These are phyloP conservation scores for Sinodicranocentrus sp. DNA, from an alignment of 2,888 invertebrate species.

Conservation along the genomic window DNA sequence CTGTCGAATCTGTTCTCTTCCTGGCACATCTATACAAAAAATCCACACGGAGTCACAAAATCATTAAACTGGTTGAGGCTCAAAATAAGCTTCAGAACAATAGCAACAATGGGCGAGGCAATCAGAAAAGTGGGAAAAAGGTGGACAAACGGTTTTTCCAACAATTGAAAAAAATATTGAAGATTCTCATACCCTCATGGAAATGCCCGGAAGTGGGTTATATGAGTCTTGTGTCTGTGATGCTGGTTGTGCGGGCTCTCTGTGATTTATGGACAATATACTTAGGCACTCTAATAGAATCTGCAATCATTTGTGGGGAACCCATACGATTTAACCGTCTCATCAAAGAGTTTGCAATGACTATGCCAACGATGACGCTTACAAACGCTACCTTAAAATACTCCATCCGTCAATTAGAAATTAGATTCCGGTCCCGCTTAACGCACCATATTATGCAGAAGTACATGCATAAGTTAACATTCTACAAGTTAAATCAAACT, in stretches of 20 bases:
- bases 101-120: background rate
- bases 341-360: slow-evolving; percentile 72
- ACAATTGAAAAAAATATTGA: slow-evolving; percentile 78
- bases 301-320: slow-evolving; percentile 79
- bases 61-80: slow-evolving; percentile 40
- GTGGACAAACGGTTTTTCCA: slow-evolving; percentile 54
- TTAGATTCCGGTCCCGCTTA: slow-evolving; percentile 92
- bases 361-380: slow-evolving; percentile 72
- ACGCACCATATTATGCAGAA: slow-evolving; percentile 92
- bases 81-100: slow-evolving; percentile 30
- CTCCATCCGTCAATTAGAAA: slow-evolving; percentile 82
- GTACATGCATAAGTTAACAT: slow-evolving; percentile 96
- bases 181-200: slow-evolving; percentile 88
- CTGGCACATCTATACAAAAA: slow-evolving; percentile 54
- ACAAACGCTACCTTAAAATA: slow-evolving; percentile 56
- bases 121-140: slow-evolving; percentile 2
- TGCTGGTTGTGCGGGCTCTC: slow-evolving; percentile 92
- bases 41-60: slow-evolving; percentile 29
- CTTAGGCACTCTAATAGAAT: slow-evolving; percentile 95
- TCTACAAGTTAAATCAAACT: slow-evolving; percentile 93
- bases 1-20: slow-evolving; percentile 39
- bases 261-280: slow-evolving; percentile 99
- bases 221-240: slow-evolving; percentile 86
- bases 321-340: slow-evolving; percentile 68
- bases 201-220: slow-evolving; percentile 88